Conservation (phyloP, 2,113 vertebrate genomes). For the Salminus brasiliensis region DNA sequence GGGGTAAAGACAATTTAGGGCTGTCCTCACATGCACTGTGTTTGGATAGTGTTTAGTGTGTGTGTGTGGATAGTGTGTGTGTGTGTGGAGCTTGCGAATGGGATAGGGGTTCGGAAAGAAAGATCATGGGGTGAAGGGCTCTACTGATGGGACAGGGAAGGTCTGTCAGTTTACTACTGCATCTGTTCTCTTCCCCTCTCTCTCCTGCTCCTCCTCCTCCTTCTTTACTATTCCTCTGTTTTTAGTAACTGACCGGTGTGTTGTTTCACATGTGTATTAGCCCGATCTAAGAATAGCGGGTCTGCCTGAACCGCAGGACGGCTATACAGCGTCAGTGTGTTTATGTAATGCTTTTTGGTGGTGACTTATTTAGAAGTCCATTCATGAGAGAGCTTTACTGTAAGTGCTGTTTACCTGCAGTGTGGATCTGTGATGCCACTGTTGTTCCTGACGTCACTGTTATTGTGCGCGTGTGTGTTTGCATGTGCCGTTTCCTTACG, state of each 20-base stretch:
- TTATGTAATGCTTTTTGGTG: slow-evolving; percentile 16
- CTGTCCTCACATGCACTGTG: neutral
- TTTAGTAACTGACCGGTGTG: slow-evolving; percentile 13
- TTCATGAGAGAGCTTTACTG: slow-evolving; percentile 20
- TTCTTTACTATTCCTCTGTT: neutral
- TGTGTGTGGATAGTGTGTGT: neutral
- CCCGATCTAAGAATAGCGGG: slow-evolving; percentile 35
- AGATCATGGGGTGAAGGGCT: neutral
- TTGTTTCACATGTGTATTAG: slow-evolving; percentile 22
- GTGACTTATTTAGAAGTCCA: slow-evolving; percentile 2
- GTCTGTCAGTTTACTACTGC: too few species aligned
- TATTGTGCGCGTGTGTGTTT: too few species aligned
- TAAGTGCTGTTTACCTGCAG: slow-evolving; percentile 41
- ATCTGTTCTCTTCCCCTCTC: neutral
- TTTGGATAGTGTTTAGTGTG: slow-evolving; percentile 1
- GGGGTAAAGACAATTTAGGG: neutral
- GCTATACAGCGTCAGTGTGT: slow-evolving; percentile 17
- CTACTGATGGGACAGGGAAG: too few species aligned
- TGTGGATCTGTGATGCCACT: neutral
- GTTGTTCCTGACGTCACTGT: slow-evolving; percentile 15
- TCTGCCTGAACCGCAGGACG: slow-evolving; percentile 20
- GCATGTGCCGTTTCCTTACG: slow-evolving; percentile 5
- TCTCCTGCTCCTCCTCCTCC: neutral
- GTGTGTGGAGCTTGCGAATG: neutral
- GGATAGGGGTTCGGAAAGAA: neutral